Evolutionary conservation across 2,797 vertebrate species (phyloP).

Genomic region (Poecilia picta): DNA sequence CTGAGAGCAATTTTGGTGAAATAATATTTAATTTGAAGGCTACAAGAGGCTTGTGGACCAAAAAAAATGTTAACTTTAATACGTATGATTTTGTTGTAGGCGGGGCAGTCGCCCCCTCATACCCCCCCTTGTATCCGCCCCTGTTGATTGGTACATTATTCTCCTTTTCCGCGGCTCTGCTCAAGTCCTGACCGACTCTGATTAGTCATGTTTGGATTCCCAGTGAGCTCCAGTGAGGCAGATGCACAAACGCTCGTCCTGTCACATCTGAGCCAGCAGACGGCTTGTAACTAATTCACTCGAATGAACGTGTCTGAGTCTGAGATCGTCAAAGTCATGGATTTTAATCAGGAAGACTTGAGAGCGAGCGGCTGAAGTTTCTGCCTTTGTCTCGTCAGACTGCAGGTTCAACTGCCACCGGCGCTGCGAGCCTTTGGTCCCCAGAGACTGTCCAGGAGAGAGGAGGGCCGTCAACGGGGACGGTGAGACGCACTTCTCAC

Average conservation of each 20-base stretch:
- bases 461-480: constrained; percentile 57
- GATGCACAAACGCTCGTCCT: neutral
- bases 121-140: no score
- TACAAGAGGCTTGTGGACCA: no score
- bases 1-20: no score
- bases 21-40: no score
- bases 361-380: neutral
- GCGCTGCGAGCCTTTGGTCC: constrained; percentile 72
- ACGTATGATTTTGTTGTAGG: no score
- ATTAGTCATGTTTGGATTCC: constrained; percentile 1
- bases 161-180: neutral
- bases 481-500: constrained; percentile 52
- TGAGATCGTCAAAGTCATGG: neutral
- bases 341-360: neutral
- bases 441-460: constrained; percentile 80
- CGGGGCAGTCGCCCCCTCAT: no score
- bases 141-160: no score
- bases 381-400: constrained; percentile 47
- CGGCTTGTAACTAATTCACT: neutral
- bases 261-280: neutral
- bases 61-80: no score
- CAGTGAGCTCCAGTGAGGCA: neutral
- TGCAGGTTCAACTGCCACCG: constrained; percentile 84
- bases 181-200: neutral
- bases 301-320: neutral